Evolutionary conservation across 2,113 vertebrate species (phyloP).

Genomic region (Gracilinanus agilis): DNA sequence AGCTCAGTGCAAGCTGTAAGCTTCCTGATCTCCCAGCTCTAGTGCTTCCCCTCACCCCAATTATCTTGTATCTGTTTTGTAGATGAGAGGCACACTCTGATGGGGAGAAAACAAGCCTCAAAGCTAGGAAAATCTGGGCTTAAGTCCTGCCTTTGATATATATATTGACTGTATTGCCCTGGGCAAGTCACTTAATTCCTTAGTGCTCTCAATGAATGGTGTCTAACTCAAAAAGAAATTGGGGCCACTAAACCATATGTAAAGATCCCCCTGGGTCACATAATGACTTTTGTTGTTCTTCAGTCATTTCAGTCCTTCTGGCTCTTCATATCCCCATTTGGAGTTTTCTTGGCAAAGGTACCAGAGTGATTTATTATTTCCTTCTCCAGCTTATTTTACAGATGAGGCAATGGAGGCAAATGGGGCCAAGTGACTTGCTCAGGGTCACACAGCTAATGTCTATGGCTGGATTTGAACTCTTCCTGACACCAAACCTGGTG

Average conservation of each 20-base stretch:
- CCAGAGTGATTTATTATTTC: not conserved
- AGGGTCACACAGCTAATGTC: not conserved
- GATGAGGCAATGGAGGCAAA: not conserved
- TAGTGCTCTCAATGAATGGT: not conserved
- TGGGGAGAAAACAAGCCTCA: not conserved
- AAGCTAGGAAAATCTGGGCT: not conserved
- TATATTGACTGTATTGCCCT: not conserved
- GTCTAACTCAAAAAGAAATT: not conserved
- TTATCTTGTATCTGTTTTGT: not conserved
- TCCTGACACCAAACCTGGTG: not conserved
- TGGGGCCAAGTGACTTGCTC: not conserved
- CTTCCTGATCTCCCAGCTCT: not conserved
- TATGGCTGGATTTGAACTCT: not conserved
- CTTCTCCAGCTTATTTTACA: not conserved
- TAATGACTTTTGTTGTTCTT: not conserved
- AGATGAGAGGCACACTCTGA: not conserved
- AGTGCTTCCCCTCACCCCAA: not conserved
- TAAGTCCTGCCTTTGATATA: not conserved
- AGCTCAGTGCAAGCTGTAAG: not conserved
- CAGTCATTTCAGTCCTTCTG: not conserved
- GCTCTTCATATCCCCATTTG: not conserved
- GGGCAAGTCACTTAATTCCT: not conserved
- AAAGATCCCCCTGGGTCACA: not conserved
- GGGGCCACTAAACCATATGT: not conserved
- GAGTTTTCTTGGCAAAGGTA: not conserved